Percentiles rank a stretch among this genome's conserved stretches.
phyloP scores from a whole-genome alignment of 2,888 invertebrate species.

The Agrilus biguttatus region DNA sequence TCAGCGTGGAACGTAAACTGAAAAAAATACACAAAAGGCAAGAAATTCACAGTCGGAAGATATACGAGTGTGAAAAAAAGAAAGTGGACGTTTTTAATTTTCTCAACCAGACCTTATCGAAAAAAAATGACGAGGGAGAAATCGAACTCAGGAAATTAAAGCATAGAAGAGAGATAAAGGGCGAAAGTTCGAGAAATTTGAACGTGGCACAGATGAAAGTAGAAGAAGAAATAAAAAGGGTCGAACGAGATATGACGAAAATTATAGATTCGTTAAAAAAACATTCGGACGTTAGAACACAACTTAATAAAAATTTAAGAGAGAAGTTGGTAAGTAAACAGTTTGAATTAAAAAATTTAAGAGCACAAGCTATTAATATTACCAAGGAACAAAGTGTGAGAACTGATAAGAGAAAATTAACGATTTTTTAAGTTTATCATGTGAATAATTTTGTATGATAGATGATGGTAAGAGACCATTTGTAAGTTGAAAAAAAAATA shows the following conservation, averaged over 20 bases:
- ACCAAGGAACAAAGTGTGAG: slow-evolving; percentile 54
- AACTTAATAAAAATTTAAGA: slow-evolving; percentile 45
- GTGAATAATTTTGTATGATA: slow-evolving; percentile 2
- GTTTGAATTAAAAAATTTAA: slow-evolving; percentile 44
- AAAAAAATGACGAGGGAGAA: slow-evolving; percentile 13
- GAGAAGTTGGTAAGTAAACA: slow-evolving; percentile 45
- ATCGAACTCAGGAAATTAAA: slow-evolving; percentile 18
- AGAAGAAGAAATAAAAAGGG: slow-evolving; percentile 52
- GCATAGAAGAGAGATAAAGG: slow-evolving; percentile 27
- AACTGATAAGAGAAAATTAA: slow-evolving; percentile 60
- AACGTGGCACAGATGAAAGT: slow-evolving; percentile 62
- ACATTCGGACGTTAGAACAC: slow-evolving; percentile 41
- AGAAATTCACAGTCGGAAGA: slow-evolving; percentile 45
- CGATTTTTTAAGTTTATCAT: slow-evolving; percentile 46
- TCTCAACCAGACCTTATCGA: slow-evolving; percentile 39
- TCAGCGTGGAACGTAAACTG: slow-evolving; percentile 57
- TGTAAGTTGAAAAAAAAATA: no score
- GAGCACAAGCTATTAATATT: slow-evolving; percentile 46
- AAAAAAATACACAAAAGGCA: slow-evolving; percentile 49
- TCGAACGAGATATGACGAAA: slow-evolving; percentile 51
- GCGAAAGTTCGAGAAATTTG: slow-evolving; percentile 45
- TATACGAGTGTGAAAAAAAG: slow-evolving; percentile 48
- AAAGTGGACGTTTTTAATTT: slow-evolving; percentile 61
- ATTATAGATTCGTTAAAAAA: slow-evolving; percentile 49
- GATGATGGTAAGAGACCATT: no score